These are phyloP conservation scores for Columba janthina DNA, from an alignment of 2,113 vertebrate species.

Conservation along the genomic window DNA sequence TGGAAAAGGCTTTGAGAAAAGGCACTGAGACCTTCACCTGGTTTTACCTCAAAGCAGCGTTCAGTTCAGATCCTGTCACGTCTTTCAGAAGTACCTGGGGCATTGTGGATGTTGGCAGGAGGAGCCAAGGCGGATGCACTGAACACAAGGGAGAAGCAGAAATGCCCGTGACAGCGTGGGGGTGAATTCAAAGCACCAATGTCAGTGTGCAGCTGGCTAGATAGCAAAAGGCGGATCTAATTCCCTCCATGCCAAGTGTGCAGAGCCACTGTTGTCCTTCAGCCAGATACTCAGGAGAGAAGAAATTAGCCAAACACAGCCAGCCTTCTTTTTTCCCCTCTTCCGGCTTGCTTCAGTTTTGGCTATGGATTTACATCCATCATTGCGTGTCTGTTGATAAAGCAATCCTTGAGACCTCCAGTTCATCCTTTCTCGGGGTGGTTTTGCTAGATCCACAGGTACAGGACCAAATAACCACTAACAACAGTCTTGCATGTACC, in stretches of 20 bases:
- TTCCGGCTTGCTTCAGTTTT: not conserved
- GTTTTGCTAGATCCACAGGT: not conserved
- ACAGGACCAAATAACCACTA: not conserved
- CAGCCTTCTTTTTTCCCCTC: not conserved
- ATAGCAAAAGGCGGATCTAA: slow-evolving; percentile 34
- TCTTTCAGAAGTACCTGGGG: slow-evolving; percentile 31
- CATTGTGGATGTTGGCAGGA: slow-evolving; percentile 12
- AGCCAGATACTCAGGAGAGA: not conserved
- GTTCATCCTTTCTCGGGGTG: not conserved
- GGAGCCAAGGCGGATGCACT: not conserved
- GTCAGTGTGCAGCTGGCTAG: slow-evolving; percentile 21
- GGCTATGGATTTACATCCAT: not conserved
- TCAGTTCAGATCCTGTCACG: not conserved
- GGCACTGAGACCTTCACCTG: slow-evolving; percentile 27
- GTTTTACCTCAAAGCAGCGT: not conserved
- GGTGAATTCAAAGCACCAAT: not conserved
- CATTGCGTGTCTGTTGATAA: not conserved
- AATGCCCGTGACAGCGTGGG: not conserved
- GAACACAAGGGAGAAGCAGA: not conserved
- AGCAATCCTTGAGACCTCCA: not conserved
- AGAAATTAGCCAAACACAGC: not conserved
- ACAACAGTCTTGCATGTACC: not conserved
- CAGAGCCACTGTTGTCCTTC: not conserved
- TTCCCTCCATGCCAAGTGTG: slow-evolving; percentile 11
- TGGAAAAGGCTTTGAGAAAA: not conserved